These are phyloP conservation scores for Plodia interpunctella DNA, from an alignment of 1,140 invertebrate species.

Conservation along the genomic window DNA sequence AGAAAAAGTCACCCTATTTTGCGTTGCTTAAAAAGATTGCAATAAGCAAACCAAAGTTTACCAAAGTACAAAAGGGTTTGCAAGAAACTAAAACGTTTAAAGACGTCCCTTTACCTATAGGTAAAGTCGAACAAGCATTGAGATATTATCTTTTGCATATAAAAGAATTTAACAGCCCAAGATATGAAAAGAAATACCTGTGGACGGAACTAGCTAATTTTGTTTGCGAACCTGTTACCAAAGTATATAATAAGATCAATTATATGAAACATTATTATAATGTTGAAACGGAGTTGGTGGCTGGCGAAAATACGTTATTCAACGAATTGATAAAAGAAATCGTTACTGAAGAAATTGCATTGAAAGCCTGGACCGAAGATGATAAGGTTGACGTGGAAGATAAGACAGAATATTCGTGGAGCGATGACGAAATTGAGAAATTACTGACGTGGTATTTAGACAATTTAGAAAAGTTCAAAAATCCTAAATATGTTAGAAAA, in stretches of 20 bases:
- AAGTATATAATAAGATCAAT: constrained; percentile 57
- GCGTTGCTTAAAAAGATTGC: constrained; percentile 46
- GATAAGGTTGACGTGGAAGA: constrained; percentile 27
- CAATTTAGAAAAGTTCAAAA: constrained; percentile 68
- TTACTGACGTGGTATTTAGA: constrained; percentile 59
- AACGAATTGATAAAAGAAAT: constrained; percentile 53
- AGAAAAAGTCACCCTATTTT: constrained; percentile 35
- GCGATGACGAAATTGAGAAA: constrained; percentile 51
- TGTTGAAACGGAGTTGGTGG: constrained; percentile 28
- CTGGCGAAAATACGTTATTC: constrained; percentile 30
- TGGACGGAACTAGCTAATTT: constrained; percentile 56
- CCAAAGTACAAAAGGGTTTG: constrained; percentile 31
- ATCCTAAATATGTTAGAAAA: constrained; percentile 55
- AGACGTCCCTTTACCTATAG: constrained; percentile 41
- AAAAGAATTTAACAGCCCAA: constrained; percentile 56
- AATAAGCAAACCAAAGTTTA: constrained; percentile 44
- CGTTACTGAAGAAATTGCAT: constrained; percentile 38
- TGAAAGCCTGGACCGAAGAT: constrained; percentile 34
- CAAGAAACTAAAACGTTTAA: constrained; percentile 39
- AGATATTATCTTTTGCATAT: constrained; percentile 56
- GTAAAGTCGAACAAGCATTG: constrained; percentile 48
- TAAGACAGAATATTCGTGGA: constrained; percentile 38
- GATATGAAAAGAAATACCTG: constrained; percentile 56
- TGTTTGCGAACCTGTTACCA: constrained; percentile 41
- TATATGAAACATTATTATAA: constrained; percentile 53